Conservation (phyloP, 2,113 vertebrate genomes). For the Trinectes maculatus region DNA sequence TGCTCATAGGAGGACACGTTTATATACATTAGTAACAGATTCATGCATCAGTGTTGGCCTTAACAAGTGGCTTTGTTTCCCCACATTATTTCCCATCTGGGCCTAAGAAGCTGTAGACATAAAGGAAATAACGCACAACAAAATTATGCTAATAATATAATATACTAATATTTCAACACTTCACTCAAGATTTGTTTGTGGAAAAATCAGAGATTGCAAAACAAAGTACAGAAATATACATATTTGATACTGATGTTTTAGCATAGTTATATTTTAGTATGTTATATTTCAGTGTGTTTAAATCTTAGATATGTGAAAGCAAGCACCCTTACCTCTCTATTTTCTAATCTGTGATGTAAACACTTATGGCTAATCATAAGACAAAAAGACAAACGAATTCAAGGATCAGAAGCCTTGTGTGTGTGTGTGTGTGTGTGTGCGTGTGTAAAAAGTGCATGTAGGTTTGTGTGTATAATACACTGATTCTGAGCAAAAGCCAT, state of each 20-base stretch:
- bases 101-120: constrained; percentile 24
- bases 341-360: not conserved
- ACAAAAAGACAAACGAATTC: not conserved
- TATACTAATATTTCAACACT: too few species aligned
- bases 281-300: not conserved
- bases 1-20: constrained; percentile 48
- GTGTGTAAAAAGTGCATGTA: constrained; percentile 6
- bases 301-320: not conserved
- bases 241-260: too few species aligned
- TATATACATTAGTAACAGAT: constrained; percentile 40
- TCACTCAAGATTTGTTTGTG: too few species aligned
- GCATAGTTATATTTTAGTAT: too few species aligned
- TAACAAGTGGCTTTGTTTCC: constrained; percentile 51
- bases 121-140: constrained; percentile 22
- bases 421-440: constrained; percentile 20
- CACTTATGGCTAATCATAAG: not conserved
- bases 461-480: constrained; percentile 34
- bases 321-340: not conserved
- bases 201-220: too few species aligned
- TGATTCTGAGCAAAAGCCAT: constrained; percentile 69
- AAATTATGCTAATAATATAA: too few species aligned
- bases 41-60: constrained; percentile 32
- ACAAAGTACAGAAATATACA: too few species aligned
- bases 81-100: constrained; percentile 28
- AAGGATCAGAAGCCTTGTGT: too few species aligned